phyloP scores from a whole-genome alignment of 2,888 invertebrate species.

The Stramonita haemastoma region DNA sequence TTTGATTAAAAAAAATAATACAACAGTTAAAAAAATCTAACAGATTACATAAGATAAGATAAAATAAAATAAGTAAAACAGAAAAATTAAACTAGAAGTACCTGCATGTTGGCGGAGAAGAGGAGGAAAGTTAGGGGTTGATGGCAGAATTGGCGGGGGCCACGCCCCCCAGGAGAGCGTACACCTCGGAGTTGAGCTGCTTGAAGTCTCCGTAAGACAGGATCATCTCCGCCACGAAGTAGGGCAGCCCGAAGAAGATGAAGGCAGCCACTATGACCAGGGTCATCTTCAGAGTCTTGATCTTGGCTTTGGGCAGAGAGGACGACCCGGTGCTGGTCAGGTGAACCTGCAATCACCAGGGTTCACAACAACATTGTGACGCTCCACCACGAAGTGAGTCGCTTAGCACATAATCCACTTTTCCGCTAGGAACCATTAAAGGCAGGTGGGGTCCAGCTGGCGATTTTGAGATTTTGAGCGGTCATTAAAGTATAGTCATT shows the following conservation, averaged over 20 bases:
- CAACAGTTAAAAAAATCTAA: not conserved
- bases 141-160: slow-evolving; percentile 75
- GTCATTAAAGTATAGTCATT: too few species aligned
- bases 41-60: not conserved
- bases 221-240: slow-evolving; percentile 74
- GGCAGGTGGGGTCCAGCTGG: too few species aligned
- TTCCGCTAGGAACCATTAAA: too few species aligned
- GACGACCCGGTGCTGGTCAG: slow-evolving; percentile 72
- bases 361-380: too few species aligned
- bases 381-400: too few species aligned
- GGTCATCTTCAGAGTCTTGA: slow-evolving; percentile 77
- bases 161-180: slow-evolving; percentile 72
- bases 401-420: too few species aligned
- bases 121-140: slow-evolving; percentile 76
- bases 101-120: slow-evolving; percentile 69
- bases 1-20: too few species aligned
- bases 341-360: slow-evolving; percentile 52
- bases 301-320: slow-evolving; percentile 75
- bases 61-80: not conserved
- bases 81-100: not conserved
- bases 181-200: slow-evolving; percentile 56
- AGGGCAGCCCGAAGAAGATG: slow-evolving; percentile 69
- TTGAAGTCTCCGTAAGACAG: slow-evolving; percentile 72
- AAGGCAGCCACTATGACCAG: slow-evolving; percentile 75
- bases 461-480: too few species aligned